phyloP scores from a whole-genome alignment of 2,113 vertebrate genomes.

The Nannospalax galili region DNA sequence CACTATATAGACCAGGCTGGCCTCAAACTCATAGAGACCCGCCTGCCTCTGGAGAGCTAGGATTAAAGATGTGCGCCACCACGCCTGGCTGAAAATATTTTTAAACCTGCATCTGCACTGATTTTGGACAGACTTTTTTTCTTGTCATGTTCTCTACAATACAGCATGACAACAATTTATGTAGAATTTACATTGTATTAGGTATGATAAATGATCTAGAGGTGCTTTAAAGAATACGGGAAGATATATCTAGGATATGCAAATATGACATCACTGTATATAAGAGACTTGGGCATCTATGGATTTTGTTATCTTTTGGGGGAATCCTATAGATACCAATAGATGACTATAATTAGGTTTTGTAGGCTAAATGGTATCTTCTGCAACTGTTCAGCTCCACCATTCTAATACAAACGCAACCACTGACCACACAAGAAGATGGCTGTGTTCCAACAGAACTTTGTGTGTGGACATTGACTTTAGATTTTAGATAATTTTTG shows the following conservation, averaged over 20 bases:
- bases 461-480: not conserved
- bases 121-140: not conserved
- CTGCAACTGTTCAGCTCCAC: not conserved
- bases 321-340: not conserved
- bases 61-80: no score
- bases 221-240: not conserved
- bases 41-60: no score
- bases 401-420: not conserved
- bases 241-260: not conserved
- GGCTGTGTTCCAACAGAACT: not conserved
- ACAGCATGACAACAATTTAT: not conserved
- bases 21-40: no score
- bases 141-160: not conserved
- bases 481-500: conserved; percentile 26
- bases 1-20: no score
- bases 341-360: not conserved
- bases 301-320: not conserved
- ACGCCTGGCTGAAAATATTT: no score
- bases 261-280: not conserved
- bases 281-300: not conserved
- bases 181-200: not conserved
- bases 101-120: not conserved
- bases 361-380: not conserved
- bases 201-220: not conserved
- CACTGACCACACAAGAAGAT: not conserved